phyloP scores from a whole-genome alignment of 53 echinoderm and acorn worm species.

The Temnopleurus reevesii region DNA sequence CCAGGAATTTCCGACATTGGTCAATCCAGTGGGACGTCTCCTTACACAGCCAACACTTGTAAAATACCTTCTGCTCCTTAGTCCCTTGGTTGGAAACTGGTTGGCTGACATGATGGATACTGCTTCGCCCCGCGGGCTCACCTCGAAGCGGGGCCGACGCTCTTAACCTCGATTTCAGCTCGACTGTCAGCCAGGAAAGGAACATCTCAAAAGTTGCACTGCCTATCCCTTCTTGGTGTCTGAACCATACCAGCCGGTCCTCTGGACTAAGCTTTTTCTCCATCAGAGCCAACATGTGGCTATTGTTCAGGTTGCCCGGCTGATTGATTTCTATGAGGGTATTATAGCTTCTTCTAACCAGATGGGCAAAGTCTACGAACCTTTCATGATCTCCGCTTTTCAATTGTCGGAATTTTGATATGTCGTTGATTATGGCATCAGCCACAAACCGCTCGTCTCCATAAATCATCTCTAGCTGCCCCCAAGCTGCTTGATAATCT shows the following conservation, averaged over 20 bases:
- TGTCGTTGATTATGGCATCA: conserved; percentile 60
- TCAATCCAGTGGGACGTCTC: conserved; percentile 66
- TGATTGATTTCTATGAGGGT: conserved; percentile 56
- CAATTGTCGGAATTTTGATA: conserved; percentile 44
- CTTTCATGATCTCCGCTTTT: conserved; percentile 59
- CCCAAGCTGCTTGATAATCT: conserved; percentile 47
- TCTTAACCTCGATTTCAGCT: conserved; percentile 64
- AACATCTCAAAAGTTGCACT: not conserved
- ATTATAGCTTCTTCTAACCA: conserved; percentile 59
- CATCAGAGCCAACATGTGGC: conserved; percentile 15
- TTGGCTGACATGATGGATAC: not conserved
- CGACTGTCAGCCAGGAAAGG: conserved; percentile 50
- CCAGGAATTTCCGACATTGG: conserved; percentile 53
- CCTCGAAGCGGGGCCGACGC: conserved; percentile 65
- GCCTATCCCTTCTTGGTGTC: not conserved
- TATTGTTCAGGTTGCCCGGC: conserved; percentile 48
- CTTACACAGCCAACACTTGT: conserved; percentile 72
- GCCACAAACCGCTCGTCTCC: conserved; percentile 59
- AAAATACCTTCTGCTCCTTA: not conserved
- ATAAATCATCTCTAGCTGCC: conserved; percentile 46
- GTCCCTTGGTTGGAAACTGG: not conserved
- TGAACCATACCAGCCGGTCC: conserved; percentile 41
- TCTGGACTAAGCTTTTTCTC: not conserved
- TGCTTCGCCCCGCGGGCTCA: not conserved
- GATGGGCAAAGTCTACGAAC: conserved; percentile 57